Percentiles rank a stretch among this genome's conserved stretches.
These are phyloP conservation scores for Darevskia mixta DNA, from an alignment of 2,797 vertebrate genomes.

Conservation along the genomic window DNA sequence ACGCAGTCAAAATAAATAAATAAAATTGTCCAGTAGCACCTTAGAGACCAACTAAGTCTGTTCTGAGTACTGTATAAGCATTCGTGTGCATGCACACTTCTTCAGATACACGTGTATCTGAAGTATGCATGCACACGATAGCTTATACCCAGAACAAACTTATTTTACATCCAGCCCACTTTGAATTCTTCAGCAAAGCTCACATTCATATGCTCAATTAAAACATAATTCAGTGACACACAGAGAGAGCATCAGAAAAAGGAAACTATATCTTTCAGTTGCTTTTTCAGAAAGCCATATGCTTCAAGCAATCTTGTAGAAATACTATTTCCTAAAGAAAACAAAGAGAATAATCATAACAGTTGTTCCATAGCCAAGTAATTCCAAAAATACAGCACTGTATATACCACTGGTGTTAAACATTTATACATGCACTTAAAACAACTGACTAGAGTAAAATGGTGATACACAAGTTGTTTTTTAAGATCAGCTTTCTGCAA, in stretches of 20 bases:
- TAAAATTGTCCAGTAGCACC: no score
- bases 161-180: background rate
- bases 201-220: background rate
- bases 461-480: background rate
- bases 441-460: background rate
- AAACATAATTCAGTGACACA: slow-evolving; percentile 2
- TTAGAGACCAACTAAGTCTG: no score
- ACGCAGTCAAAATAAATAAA: no score
- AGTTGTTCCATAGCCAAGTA: background rate
- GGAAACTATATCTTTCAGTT: slow-evolving; percentile 49
- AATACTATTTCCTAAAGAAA: slow-evolving; percentile 41
- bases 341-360: slow-evolving; percentile 27
- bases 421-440: background rate
- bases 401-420: background rate
- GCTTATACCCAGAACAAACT: no score
- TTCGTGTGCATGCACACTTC: no score
- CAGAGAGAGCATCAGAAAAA: background rate
- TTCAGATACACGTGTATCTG: no score
- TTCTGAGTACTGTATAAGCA: no score
- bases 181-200: background rate
- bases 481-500: background rate
- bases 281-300: slow-evolving; percentile 72
- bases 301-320: slow-evolving; percentile 58
- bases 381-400: background rate
- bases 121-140: no score